These are phyloP conservation scores for Dugesia japonica DNA, from an alignment of 2,888 invertebrate genomes.

Conservation along the genomic window DNA sequence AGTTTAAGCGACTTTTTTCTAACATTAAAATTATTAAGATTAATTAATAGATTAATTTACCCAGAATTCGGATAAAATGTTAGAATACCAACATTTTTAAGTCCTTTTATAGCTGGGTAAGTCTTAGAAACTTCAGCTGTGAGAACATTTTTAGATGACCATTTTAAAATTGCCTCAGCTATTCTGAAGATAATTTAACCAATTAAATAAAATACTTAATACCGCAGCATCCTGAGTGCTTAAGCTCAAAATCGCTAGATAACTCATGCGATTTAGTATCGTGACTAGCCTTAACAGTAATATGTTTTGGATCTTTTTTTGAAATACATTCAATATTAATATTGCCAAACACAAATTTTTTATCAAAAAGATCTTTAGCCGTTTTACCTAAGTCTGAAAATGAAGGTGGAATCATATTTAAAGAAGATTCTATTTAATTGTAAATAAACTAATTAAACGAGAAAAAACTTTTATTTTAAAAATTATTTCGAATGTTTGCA, in stretches of 20 bases:
- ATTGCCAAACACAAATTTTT: background rate
- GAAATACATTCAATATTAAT: background rate
- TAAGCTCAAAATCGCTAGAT: background rate
- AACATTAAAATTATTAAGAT: too few relatives aligned
- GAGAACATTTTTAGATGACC: background rate
- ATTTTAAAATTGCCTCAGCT: background rate
- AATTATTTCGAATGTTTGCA: too few relatives aligned
- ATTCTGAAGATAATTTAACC: too few relatives aligned
- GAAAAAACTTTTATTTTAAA: too few relatives aligned
- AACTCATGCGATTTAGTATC: background rate
- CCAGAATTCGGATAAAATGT: background rate
- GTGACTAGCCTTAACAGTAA: background rate
- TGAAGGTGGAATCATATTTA: background rate
- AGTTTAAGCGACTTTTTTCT: conserved; percentile 77
- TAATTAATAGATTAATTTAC: too few relatives aligned
- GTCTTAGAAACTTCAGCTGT: background rate
- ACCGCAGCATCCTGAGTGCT: too few relatives aligned
- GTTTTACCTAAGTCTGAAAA: background rate
- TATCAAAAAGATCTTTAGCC: background rate
- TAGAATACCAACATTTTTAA: background rate
- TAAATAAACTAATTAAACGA: too few relatives aligned
- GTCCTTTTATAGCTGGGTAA: background rate
- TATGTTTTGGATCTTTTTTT: background rate
- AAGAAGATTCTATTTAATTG: too few relatives aligned
- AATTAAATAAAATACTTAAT: too few relatives aligned